phyloP scores from a whole-genome alignment of 2,797 vertebrate genomes.

The Arnoldichthys spilopterus region DNA sequence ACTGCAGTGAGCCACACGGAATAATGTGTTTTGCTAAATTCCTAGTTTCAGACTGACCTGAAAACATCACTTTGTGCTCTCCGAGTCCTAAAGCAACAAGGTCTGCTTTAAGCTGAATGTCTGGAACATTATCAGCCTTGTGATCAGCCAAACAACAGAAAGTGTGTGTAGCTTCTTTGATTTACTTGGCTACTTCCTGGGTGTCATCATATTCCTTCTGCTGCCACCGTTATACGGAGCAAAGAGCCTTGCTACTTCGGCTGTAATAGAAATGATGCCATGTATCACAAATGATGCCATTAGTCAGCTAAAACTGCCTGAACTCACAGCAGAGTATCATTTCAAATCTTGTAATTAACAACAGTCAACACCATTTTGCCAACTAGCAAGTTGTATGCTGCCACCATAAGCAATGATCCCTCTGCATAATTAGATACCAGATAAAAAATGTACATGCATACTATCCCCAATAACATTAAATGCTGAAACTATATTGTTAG shows the following conservation, averaged over 20 bases:
- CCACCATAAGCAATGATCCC: too few species aligned
- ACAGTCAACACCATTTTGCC: too few species aligned
- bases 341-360: too few species aligned
- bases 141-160: neutral
- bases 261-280: neutral
- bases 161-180: neutral
- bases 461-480: too few species aligned
- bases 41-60: neutral
- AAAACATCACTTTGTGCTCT: neutral
- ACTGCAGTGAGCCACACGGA: neutral
- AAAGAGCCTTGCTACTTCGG: neutral
- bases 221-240: neutral
- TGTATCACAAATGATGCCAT: neutral
- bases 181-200: neutral
- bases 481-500: too few species aligned
- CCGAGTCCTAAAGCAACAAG: neutral
- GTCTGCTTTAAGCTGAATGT: neutral
- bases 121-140: neutral
- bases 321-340: too few species aligned
- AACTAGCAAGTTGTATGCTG: too few species aligned
- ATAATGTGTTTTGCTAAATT: neutral
- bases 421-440: too few species aligned
- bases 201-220: neutral
- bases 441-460: too few species aligned
- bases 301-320: too few species aligned